These are phyloP conservation scores for Sebastes cheni DNA, from an alignment of 2,797 vertebrate species.

Conservation along the genomic window DNA sequence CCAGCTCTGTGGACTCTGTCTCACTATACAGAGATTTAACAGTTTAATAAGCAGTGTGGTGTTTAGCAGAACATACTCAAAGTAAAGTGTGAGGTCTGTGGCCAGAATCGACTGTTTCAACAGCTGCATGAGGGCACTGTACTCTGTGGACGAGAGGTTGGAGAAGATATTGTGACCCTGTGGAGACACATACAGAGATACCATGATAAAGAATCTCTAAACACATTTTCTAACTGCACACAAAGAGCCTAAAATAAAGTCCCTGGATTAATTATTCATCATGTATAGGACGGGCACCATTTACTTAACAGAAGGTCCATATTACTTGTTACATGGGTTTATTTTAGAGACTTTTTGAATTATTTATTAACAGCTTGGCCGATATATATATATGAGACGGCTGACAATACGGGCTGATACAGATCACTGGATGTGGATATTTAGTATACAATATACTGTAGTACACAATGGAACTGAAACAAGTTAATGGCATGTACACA, in stretches of 20 bases:
- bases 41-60: constrained; percentile 9
- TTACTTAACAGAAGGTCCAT: not conserved
- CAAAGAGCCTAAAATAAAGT: not conserved
- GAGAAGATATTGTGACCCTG: constrained; percentile 99
- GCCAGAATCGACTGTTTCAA: constrained; percentile 98
- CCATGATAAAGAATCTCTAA: constrained; percentile 6
- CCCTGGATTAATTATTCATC: not conserved
- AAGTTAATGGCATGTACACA: not conserved
- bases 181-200: constrained; percentile 76
- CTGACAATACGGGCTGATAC: not conserved
- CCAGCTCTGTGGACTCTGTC: not conserved
- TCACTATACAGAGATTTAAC: constrained; percentile 11
- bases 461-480: not conserved
- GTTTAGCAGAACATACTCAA: constrained; percentile 88
- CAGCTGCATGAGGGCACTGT: constrained; percentile 98
- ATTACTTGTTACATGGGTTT: not conserved
- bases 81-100: constrained; percentile 98
- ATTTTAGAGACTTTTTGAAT: not conserved
- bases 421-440: not conserved
- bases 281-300: not conserved
- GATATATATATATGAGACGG: not conserved
- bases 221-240: not conserved
- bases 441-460: not conserved
- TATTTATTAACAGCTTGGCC: not conserved
- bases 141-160: constrained; percentile 97